Conservation (phyloP, 1,140 invertebrate genomes). For the Plectus sambesii region DNA sequence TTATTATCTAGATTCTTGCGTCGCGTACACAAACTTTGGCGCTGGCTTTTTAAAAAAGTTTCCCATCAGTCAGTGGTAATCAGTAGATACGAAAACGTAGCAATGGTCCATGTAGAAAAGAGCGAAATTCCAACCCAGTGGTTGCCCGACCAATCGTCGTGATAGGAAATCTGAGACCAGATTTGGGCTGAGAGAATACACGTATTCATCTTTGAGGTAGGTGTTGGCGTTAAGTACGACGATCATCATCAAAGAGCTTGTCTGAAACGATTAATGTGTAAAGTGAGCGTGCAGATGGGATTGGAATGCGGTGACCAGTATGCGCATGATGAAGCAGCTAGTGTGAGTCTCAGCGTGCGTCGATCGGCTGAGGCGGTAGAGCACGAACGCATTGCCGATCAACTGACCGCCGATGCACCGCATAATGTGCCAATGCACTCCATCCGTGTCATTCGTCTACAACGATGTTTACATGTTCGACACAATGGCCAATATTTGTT, state of each 20-base stretch:
- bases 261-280: slow-evolving; percentile 26
- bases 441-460: too few species aligned
- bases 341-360: slow-evolving; percentile 25
- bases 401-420: slow-evolving; percentile 42
- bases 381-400: slow-evolving; percentile 32
- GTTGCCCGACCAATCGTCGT: slow-evolving; percentile 30
- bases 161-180: slow-evolving; percentile 43
- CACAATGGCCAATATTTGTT: too few species aligned
- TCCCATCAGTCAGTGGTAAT: too few species aligned
- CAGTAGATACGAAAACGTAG: too few species aligned
- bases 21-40: too few species aligned
- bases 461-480: too few species aligned
- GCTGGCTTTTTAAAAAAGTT: too few species aligned
- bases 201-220: too few species aligned
- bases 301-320: too few species aligned
- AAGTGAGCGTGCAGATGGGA: too few species aligned
- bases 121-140: slow-evolving; percentile 44
- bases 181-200: slow-evolving; percentile 41
- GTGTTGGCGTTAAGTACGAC: too few species aligned
- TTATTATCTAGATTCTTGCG: too few species aligned
- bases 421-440: slow-evolving; percentile 45
- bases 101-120: slow-evolving; percentile 43
- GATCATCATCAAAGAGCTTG: slow-evolving; percentile 34
- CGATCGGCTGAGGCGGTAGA: slow-evolving; percentile 23
- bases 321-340: slow-evolving; percentile 34